A percentile compares a stretch with the other conserved stretches of the same genome.
Conservation (phyloP, 2,888 invertebrate genomes). For the Synergus itoensis region DNA sequence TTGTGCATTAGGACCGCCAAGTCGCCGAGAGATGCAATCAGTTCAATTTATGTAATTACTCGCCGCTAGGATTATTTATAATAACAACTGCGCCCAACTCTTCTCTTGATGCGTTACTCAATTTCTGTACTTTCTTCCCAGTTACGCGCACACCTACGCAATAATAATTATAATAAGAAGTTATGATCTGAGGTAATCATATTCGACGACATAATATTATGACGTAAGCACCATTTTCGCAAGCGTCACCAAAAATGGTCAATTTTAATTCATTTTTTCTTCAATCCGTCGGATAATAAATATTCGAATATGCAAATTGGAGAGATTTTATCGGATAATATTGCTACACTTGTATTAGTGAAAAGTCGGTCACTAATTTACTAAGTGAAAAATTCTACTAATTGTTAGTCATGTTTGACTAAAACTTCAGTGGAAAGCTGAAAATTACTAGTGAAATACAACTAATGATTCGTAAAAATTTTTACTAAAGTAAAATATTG, state of each 20-base stretch:
- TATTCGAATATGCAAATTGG: not conserved
- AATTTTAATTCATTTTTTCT: not conserved
- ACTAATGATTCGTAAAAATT: too few species aligned
- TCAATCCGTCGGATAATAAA: not conserved
- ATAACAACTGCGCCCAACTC: not conserved
- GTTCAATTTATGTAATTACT: slow-evolving; percentile 8
- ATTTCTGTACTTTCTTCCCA: slow-evolving; percentile 35
- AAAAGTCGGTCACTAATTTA: too few species aligned
- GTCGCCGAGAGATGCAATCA: slow-evolving; percentile 17
- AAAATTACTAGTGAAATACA: too few species aligned
- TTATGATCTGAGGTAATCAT: slow-evolving; percentile 21
- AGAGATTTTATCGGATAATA: not conserved
- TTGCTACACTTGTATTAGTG: too few species aligned
- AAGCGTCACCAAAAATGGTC: slow-evolving; percentile 12
- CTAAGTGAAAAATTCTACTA: too few species aligned
- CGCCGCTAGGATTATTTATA: slow-evolving; percentile 18
- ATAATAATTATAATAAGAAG: slow-evolving; percentile 38
- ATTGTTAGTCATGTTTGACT: too few species aligned
- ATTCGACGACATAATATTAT: slow-evolving; percentile 15
- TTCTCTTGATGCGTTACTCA: slow-evolving; percentile 13
- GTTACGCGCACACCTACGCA: slow-evolving; percentile 25
- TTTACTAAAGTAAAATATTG: too few species aligned
- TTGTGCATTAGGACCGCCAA: slow-evolving; percentile 9
- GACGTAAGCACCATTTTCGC: slow-evolving; percentile 24
- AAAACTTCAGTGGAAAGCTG: too few species aligned